Conservation (phyloP, 1,140 invertebrate species). For the Zeugodacus cucurbitae region DNA sequence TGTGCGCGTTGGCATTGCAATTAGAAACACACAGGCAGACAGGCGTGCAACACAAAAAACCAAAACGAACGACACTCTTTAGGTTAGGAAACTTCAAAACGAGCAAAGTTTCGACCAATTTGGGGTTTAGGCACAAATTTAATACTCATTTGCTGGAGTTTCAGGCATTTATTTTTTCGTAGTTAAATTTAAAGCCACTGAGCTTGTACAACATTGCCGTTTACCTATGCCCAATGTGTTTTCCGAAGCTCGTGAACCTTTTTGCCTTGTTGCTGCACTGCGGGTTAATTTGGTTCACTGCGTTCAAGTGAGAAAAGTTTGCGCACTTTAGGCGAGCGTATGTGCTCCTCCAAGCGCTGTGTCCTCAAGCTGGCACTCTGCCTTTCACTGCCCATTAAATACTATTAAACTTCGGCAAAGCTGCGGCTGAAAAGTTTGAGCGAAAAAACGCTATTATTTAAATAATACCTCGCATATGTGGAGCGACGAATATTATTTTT, state of each 20-base stretch:
- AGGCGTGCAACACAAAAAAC: too few relatives aligned
- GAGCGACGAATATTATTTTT: background rate
- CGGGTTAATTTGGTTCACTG: background rate
- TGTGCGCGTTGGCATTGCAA: background rate
- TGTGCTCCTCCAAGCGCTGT: background rate
- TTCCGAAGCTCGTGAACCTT: background rate
- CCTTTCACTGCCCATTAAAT: slow-evolving; percentile 7
- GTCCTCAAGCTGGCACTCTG: background rate
- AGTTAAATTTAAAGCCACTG: background rate
- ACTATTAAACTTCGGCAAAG: background rate
- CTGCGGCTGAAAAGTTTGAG: background rate
- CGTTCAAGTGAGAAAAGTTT: background rate
- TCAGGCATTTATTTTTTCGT: background rate
- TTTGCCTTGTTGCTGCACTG: background rate
- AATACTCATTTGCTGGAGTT: background rate
- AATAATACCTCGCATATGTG: background rate
- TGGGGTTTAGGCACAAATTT: background rate
- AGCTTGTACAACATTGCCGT: background rate
- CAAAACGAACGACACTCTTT: background rate
- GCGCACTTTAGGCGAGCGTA: background rate
- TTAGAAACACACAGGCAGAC: background rate
- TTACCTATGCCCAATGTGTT: background rate
- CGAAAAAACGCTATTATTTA: background rate
- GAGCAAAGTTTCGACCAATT: background rate
- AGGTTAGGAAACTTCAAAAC: background rate